Percentiles rank a stretch among this genome's conserved stretches.
Evolutionary conservation across 2,888 invertebrate species (phyloP).

Genomic region (Mesorhabditis sp.): DNA sequence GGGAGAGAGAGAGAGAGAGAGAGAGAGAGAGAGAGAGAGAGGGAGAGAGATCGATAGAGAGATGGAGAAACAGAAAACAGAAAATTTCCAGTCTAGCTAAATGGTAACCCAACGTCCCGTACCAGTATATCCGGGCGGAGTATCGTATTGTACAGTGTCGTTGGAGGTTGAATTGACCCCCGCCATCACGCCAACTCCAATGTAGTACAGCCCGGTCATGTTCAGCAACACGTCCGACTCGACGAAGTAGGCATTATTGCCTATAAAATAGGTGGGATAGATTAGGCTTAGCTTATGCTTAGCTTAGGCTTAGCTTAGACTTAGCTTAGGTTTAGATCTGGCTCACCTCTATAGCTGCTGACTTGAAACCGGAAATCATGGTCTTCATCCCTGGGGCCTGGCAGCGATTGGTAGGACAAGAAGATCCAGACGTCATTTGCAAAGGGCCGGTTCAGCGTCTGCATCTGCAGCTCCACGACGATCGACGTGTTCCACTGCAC

Average conservation of each 20-base stretch:
- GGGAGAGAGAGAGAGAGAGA: too few species aligned
- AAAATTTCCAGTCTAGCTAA: too few species aligned
- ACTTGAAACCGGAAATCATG: conserved; percentile 25
- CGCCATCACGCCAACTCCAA: conserved; percentile 29
- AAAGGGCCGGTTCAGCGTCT: not conserved
- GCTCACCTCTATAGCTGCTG: conserved; percentile 9
- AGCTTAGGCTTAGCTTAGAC: too few species aligned
- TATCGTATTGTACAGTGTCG: conserved; percentile 8
- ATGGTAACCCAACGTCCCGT: not conserved
- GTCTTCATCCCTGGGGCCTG: conserved; percentile 29
- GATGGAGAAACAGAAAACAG: too few species aligned
- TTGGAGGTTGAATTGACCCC: not conserved
- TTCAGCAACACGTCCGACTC: conserved; percentile 25
- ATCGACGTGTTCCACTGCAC: conserved; percentile 42
- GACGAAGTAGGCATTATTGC: conserved; percentile 26
- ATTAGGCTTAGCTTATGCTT: not conserved
- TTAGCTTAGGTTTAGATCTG: too few species aligned
- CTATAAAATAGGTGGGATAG: conserved; percentile 8
- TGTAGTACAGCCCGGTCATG: conserved; percentile 35
- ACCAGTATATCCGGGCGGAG: not conserved
- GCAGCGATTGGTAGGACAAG: conserved; percentile 34
- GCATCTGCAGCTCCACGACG: conserved; percentile 20
- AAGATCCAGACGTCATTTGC: conserved; percentile 28
- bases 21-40: too few species aligned
- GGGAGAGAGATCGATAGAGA: too few species aligned